These are phyloP conservation scores for Microchrysa polita DNA, from an alignment of 2,888 invertebrate genomes.

Conservation along the genomic window DNA sequence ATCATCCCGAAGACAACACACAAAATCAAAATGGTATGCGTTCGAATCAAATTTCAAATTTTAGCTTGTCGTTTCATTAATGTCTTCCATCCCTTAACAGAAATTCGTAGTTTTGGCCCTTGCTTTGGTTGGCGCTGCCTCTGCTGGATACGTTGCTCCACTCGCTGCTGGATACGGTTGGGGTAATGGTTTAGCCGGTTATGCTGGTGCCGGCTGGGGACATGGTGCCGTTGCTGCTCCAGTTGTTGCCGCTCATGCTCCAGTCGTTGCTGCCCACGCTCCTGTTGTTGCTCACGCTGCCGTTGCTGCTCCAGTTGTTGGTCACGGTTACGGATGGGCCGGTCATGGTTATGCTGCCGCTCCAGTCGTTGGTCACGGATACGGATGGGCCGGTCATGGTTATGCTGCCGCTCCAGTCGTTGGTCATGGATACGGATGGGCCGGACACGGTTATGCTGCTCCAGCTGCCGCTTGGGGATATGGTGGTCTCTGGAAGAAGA, in stretches of 20 bases:
- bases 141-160: conserved; percentile 24
- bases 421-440: conserved; percentile 3
- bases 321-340: background rate
- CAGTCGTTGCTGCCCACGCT: background rate
- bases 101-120: conserved; percentile 31
- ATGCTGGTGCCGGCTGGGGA: background rate
- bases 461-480: background rate
- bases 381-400: background rate
- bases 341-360: conserved; percentile 2
- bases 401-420: conserved; percentile 6
- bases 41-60: no score
- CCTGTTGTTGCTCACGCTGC: background rate
- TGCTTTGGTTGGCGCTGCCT: conserved; percentile 22
- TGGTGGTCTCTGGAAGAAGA: conserved; percentile 23
- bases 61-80: no score
- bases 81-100: conserved; percentile 6
- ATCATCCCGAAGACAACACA: no score
- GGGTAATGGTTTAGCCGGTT: background rate
- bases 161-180: background rate
- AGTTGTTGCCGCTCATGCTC: background rate
- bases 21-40: no score
- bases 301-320: background rate
- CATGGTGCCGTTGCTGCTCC: background rate
- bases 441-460: background rate
- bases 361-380: background rate